Conservation (phyloP, 35 echinoderm and acorn worm species). For the Hemicentrotus pulcherrimus region DNA sequence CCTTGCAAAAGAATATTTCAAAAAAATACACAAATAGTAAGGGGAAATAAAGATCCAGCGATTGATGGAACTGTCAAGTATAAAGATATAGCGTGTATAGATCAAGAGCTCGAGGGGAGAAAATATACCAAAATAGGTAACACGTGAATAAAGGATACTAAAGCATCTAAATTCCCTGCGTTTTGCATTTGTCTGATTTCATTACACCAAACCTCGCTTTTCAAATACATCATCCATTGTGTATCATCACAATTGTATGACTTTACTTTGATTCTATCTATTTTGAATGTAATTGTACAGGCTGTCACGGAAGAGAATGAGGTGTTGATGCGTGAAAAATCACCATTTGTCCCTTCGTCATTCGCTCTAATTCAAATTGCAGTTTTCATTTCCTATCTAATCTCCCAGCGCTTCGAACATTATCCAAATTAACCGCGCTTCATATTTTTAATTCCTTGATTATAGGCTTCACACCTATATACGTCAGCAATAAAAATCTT, state of each 20-base stretch:
- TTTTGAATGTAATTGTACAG: neutral
- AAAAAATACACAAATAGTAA: neutral
- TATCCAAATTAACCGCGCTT: neutral
- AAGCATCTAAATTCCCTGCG: neutral
- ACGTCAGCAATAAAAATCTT: neutral
- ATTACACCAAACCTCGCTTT: neutral
- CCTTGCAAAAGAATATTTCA: too few species aligned
- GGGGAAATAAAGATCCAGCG: neutral
- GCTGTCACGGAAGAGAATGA: neutral
- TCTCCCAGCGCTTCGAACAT: neutral
- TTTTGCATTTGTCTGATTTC: neutral
- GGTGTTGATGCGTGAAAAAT: neutral
- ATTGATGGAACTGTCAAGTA: neutral
- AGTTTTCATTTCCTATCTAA: constrained; percentile 5
- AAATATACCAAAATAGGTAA: neutral
- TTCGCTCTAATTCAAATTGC: constrained; percentile 12
- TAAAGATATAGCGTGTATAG: neutral
- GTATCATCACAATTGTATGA: neutral
- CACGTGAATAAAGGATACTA: neutral
- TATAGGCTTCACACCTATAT: neutral
- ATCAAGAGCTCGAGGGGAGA: neutral
- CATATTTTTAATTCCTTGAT: neutral
- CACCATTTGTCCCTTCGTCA: neutral
- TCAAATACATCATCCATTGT: neutral
- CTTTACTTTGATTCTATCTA: neutral